Evolutionary conservation across 2,797 vertebrate species (phyloP), one percentile per base, ranked within the genome.

Genomic region (Diglossa cyanea): DNA sequence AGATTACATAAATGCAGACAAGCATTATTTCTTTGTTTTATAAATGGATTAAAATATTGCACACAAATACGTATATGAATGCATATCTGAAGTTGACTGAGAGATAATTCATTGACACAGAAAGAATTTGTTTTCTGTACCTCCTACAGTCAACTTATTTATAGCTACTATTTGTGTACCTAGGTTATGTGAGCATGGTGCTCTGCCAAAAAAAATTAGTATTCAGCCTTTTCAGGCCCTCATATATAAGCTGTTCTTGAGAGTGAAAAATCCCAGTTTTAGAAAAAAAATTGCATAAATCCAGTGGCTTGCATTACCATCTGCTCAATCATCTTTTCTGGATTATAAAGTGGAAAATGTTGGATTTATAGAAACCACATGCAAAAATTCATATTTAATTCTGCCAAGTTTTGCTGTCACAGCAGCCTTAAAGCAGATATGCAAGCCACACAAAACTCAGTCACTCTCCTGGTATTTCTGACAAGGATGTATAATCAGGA

Each of bases 271-370:
- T 88, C 81, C 76, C 53, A 61, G 68, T 95, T 95, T 92, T 93
- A 95, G 85, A 93, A 97, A 97, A 93, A 92, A 93, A 92, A 95
- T 33, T 87, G 53, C 88, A 96, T 92, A 91, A 95, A 97, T 95
- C 92, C 94, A 96, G 90, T 94, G 94, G 91, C 92, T 91, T 96
- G 93, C 65, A 89, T 94, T 96, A 82, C 96, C 96, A 96, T 97
- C 96, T 97, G 96, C 96, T 96, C 96, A 92, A 86, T 97, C 92
- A 95, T 96, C 94, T 96, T 96, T 96, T 94, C 94, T 96, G 95
- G 89, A 97, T 92, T 96, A 90, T 84, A 96, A 95, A 97, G 92
- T 97, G 93, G 94, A 97, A 97, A 96, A 96, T 86, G 86, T 70
- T 1, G 58, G 96, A 94, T 94, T 96, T 97, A 97, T 96, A 94